Conservation (phyloP, 2,113 vertebrate species). For the Bubalus kerabau region DNA sequence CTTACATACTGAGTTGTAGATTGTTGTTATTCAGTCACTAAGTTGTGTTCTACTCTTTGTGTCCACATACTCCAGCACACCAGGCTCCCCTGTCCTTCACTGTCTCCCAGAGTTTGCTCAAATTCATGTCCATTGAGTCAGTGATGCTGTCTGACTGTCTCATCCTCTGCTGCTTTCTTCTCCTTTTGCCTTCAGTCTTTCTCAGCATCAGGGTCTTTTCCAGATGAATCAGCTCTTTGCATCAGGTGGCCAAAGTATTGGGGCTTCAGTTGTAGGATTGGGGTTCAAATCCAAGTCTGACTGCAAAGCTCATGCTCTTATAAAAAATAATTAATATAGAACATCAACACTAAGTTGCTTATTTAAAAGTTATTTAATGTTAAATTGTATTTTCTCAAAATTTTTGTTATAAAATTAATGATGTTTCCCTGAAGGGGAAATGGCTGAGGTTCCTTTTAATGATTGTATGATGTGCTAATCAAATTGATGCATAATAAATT, state of each 20-base stretch:
- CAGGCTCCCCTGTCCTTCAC: not conserved
- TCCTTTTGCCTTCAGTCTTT: not conserved
- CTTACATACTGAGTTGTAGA: not conserved
- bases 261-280: not conserved
- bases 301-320: not conserved
- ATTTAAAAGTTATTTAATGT: not conserved
- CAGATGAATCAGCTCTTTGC: not conserved
- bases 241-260: not conserved
- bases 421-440: not conserved
- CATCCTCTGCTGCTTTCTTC: not conserved
- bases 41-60: not conserved
- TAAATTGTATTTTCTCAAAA: conserved; percentile 8
- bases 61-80: not conserved
- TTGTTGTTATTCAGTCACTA: not conserved
- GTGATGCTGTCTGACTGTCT: not conserved
- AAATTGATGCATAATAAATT: not conserved
- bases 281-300: conserved; percentile 11
- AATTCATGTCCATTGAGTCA: not conserved
- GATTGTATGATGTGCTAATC: not conserved
- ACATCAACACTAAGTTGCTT: not conserved
- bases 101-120: not conserved
- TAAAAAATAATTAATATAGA: conserved; percentile 12
- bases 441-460: not conserved
- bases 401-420: not conserved
- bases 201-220: not conserved